Conservation (phyloP, 2,113 vertebrate species). For the Colistium nudipinnis region DNA sequence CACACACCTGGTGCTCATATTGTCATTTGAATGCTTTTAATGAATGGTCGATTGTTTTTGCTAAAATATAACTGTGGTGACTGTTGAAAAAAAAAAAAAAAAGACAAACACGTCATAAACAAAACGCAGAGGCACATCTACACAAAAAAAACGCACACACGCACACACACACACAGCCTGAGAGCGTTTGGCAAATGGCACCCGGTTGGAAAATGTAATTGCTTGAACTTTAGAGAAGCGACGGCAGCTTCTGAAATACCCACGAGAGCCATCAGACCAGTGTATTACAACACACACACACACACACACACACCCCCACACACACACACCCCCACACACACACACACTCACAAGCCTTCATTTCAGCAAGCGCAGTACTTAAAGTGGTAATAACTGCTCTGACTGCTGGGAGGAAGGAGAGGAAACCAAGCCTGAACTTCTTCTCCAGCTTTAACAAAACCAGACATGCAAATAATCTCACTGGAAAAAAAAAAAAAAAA, state of each 20-base stretch:
- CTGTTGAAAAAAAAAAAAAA: no score
- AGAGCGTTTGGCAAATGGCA: conserved; percentile 70
- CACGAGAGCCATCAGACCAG: conserved; percentile 70
- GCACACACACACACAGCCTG: conserved; percentile 36
- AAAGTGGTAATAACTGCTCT: conserved; percentile 68
- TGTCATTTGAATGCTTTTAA: no score
- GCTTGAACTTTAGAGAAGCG: conserved; percentile 77
- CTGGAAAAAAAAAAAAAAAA: no score
- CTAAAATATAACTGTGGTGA: no score
- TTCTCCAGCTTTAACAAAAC: no score
- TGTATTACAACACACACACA: conserved; percentile 58
- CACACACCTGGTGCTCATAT: no score
- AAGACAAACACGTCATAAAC: no score
- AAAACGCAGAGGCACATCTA: conserved; percentile 36
- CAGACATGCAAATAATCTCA: no score
- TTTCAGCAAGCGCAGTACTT: conserved; percentile 73
- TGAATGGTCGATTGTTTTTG: no score
- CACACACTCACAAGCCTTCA: conserved; percentile 47
- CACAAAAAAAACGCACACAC: conserved; percentile 39
- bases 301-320: conserved; percentile 18
- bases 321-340: conserved; percentile 36
- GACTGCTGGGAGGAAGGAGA: conserved; percentile 54
- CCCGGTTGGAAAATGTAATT: conserved; percentile 72
- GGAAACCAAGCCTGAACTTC: conserved; percentile 13
- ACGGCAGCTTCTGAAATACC: conserved; percentile 67